Base-by-base conservation (phyloP, 2,888 invertebrate species). In the Loripinus fragilis region DNA sequence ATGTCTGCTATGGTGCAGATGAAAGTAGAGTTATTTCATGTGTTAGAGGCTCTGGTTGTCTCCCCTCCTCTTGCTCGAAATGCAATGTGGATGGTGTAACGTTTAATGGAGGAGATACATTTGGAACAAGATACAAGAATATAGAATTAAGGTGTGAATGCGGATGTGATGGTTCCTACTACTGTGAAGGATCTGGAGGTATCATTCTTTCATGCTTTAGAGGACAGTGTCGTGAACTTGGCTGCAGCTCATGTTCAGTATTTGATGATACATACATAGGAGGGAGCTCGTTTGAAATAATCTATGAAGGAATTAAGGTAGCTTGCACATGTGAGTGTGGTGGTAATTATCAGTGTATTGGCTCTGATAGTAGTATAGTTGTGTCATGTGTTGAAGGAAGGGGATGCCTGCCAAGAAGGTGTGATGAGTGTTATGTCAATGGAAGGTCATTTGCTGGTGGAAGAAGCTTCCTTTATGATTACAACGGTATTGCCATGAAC, bases 161-260 rank as follows among this genome's bases (percentile, higher is more conserved):
- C 71, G 85, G 85, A 8, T 91, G 91, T 79, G 87, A 89, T 76
- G 90, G 90, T 0, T 74, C 82, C 0, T 90, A 88, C 81, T 81
- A 83, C 30, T 90, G 89, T 48, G 86, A 81, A 48, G 84, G 84
- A 28, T 38, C 50, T 12, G 72, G 69, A 0, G 81, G 81, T 5
- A 10, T 78, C 3, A 76, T 80, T 23, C 68, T 84, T 7, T 78
- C 81, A 10, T 84, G 84, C 55, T 65, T 74, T 1, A 38, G 65
- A 28, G 84, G 84, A 10, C 64, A 55, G 20, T 84, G 84, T 45
- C 38, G 30, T 8, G 80, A 84, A 60, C 48, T 84, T 15, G 84
- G 84, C 15, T 84, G 84, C 35, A 45, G 73, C 1, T 77, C 79
- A 2, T 84, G 84, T 38, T 71, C 67, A 15, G 71, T 79, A 0